These are phyloP conservation scores for Lasioglossum baleicum DNA, from an alignment of 1,140 invertebrate species.

Conservation along the genomic window DNA sequence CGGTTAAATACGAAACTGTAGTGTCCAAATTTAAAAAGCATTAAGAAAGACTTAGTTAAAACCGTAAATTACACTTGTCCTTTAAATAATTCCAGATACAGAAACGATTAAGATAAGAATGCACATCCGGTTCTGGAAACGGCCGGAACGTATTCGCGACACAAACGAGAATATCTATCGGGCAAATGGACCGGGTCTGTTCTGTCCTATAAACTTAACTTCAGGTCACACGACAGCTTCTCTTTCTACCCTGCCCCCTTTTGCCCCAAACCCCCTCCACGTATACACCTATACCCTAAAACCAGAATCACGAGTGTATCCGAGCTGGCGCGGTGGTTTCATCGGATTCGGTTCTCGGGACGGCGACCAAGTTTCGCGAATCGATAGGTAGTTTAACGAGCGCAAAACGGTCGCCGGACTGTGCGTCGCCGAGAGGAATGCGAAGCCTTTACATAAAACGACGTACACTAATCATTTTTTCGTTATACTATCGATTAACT, in stretches of 20 bases:
- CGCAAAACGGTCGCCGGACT: slow-evolving; percentile 32
- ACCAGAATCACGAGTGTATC: slow-evolving; percentile 29
- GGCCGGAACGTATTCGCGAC: slow-evolving; percentile 20
- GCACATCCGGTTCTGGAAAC: not conserved
- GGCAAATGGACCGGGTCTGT: slow-evolving; percentile 55
- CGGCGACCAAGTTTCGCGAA: slow-evolving; percentile 33
- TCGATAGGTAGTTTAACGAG: slow-evolving; percentile 36
- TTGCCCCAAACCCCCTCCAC: not conserved
- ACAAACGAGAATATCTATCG: slow-evolving; percentile 41
- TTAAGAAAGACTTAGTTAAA: too few relatives aligned
- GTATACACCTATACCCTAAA: not conserved
- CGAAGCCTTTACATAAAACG: slow-evolving; percentile 38
- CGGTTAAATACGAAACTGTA: too few relatives aligned
- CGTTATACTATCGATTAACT: slow-evolving; percentile 52
- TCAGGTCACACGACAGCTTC: slow-evolving; percentile 56
- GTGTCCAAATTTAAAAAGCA: too few relatives aligned
- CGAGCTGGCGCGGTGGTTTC: slow-evolving; percentile 31
- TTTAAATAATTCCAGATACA: too few relatives aligned
- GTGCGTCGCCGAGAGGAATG: slow-evolving; percentile 23
- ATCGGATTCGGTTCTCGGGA: slow-evolving; percentile 7
- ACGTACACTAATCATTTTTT: slow-evolving; percentile 44
- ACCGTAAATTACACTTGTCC: too few relatives aligned
- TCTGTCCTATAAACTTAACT: slow-evolving; percentile 61
- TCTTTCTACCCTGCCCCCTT: not conserved
- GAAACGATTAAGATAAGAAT: not conserved